Percentiles rank a stretch among this genome's conserved stretches.
Conservation (phyloP, 2,797 vertebrate genomes). For the Hippoglossus hippoglossus region DNA sequence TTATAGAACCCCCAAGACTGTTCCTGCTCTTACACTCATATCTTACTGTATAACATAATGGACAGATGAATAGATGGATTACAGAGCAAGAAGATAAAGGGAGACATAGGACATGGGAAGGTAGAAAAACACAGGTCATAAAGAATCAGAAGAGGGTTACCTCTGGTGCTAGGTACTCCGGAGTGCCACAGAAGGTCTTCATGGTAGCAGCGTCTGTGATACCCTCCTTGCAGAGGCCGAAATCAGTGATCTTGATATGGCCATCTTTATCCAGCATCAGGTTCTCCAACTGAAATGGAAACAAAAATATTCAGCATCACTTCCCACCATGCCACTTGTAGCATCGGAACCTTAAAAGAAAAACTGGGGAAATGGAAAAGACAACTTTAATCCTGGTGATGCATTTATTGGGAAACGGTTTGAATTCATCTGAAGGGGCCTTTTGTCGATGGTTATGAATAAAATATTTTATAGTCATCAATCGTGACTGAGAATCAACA, state of each 20-base stretch:
- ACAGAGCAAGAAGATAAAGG: neutral
- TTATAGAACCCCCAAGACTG: too few species aligned
- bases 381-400: neutral
- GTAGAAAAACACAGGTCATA: neutral
- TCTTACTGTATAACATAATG: neutral
- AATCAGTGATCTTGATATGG: conserved; percentile 98
- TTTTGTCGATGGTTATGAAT: neutral
- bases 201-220: conserved; percentile 98
- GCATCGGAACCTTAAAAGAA: too few species aligned
- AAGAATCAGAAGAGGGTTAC: conserved; percentile 71
- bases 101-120: neutral
- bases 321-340: conserved; percentile 8
- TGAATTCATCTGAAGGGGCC: neutral
- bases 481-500: conserved; percentile 4
- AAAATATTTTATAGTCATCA: neutral
- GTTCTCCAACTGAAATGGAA: conserved; percentile 91
- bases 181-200: conserved; percentile 98
- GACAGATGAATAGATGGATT: too few species aligned
- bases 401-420: neutral
- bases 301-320: conserved; percentile 14
- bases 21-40: neutral
- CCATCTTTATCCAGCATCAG: conserved; percentile 98
- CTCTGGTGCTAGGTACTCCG: conserved; percentile 97
- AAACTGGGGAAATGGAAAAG: neutral
- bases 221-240: conserved; percentile 98